Evolutionary conservation across 2,113 vertebrate species (phyloP), one percentile per base, ranked within the genome.

Genomic region (Antennarius striatus): DNA sequence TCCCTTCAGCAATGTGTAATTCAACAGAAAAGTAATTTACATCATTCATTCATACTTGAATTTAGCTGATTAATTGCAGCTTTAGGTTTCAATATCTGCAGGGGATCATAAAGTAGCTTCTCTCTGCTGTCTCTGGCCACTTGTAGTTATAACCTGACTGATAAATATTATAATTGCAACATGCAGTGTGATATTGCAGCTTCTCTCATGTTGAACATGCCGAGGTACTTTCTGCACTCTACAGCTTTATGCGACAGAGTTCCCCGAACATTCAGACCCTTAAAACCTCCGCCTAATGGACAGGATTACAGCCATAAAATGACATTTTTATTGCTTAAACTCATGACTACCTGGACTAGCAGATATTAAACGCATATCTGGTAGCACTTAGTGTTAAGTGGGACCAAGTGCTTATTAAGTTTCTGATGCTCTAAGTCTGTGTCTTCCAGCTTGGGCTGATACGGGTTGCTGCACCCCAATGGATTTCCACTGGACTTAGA

Each of bases 401-500:
- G 87, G 83, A 85, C 82, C 86, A 82, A 88, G 83, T 73, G 78
- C 91, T 91, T 90, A 90, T 91, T 92, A 91, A 80, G 80, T 90
- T 90, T 74, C 85, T 82, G 79, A 86, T 79, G 87, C 88, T 80
- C 17, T 91, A 83, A 91, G 88, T 91, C 85, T 16, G 28, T 83
- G 87, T 88, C 87, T 59, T 86, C 77, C 72, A 73, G 80, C 72
- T 86, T 17, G 51, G 63, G 83, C 87, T 88, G 89, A 91, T 92
- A 77, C 59, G 69, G 73, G 32, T 77, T 71, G 85, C 82, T 81
- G 80, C 85, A 94, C 84, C 90, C 77, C 82, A 92, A 36, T 75
- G 87, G 89, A 90, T 91, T 90, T 91, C 90, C 84, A 75, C 94
- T 88, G 94, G 93, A 95, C 94, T 91, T 86, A 93, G 90, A 86